A percentile compares a stretch with the other conserved stretches of the same genome.
These are phyloP conservation scores for Hyles vespertilio DNA, from an alignment of 1,140 invertebrate genomes.

Conservation along the genomic window DNA sequence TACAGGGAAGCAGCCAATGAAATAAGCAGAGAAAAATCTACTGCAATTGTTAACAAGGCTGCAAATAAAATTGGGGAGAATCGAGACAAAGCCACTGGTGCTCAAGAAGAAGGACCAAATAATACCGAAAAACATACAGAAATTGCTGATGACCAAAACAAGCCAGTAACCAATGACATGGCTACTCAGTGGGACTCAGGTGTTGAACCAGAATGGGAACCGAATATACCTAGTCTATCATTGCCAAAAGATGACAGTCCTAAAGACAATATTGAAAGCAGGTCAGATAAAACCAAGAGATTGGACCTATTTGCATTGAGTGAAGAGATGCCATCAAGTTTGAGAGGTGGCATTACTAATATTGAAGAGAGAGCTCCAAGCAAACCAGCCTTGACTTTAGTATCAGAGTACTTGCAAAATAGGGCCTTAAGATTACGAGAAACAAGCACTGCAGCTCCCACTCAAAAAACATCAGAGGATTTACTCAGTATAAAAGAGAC, in stretches of 20 bases:
- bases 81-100: constrained; percentile 15
- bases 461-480: constrained; percentile 39
- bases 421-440: constrained; percentile 51
- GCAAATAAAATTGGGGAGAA: constrained; percentile 23
- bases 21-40: constrained; percentile 59
- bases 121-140: constrained; percentile 14
- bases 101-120: constrained; percentile 14
- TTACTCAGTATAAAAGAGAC: constrained; percentile 57
- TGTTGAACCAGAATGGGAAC: constrained; percentile 41
- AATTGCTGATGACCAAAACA: constrained; percentile 15
- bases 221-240: constrained; percentile 39
- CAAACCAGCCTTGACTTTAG: constrained; percentile 48
- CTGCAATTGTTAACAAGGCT: constrained; percentile 29
- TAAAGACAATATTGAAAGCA: constrained; percentile 35
- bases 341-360: constrained; percentile 36
- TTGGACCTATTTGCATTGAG: constrained; percentile 61
- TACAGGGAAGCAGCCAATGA: constrained; percentile 62
- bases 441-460: constrained; percentile 17
- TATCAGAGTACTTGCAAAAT: constrained; percentile 60
- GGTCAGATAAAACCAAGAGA: constrained; percentile 42
- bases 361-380: constrained; percentile 21
- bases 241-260: constrained; percentile 43
- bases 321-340: constrained; percentile 62
- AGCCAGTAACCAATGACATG: constrained; percentile 46
- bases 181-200: constrained; percentile 55